These are phyloP conservation scores for Troides aeacus DNA, from an alignment of 2,888 invertebrate species.

Conservation along the genomic window DNA sequence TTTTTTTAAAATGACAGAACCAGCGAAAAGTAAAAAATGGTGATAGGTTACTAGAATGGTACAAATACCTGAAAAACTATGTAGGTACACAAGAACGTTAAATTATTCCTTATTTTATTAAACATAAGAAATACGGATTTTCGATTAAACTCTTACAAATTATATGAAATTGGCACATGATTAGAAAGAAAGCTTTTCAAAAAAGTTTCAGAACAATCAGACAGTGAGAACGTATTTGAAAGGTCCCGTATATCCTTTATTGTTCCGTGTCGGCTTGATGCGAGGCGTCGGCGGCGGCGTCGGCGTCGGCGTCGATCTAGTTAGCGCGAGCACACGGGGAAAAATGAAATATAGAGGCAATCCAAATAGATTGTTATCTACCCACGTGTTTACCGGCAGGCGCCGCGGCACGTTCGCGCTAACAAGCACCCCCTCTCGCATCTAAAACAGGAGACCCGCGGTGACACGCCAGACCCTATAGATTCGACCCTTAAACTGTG, in stretches of 20 bases:
- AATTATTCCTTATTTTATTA: neutral
- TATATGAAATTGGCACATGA: neutral
- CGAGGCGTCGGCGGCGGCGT: constrained; percentile 65
- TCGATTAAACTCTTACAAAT: neutral
- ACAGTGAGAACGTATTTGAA: constrained; percentile 51
- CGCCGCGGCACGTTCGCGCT: constrained; percentile 74
- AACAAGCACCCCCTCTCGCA: constrained; percentile 66
- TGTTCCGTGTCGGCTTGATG: constrained; percentile 50
- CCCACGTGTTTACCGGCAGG: constrained; percentile 78
- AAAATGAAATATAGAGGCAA: constrained; percentile 81
- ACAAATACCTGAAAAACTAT: neutral
- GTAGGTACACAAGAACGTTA: neutral
- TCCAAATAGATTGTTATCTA: constrained; percentile 81
- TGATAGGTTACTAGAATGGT: too few species aligned
- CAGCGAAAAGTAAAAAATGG: too few species aligned
- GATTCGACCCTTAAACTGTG: constrained; percentile 41
- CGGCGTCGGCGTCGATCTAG: constrained; percentile 72
- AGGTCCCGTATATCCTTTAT: constrained; percentile 73
- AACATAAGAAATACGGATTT: neutral
- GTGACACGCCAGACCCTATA: constrained; percentile 61
- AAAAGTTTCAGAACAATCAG: constrained; percentile 38
- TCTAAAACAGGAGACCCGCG: constrained; percentile 52
- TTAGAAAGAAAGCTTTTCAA: neutral
- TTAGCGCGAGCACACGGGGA: constrained; percentile 72
- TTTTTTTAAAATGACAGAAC: too few species aligned